Base-by-base conservation (phyloP, 2,888 invertebrate genomes). In the Drosophila helvetica region DNA sequence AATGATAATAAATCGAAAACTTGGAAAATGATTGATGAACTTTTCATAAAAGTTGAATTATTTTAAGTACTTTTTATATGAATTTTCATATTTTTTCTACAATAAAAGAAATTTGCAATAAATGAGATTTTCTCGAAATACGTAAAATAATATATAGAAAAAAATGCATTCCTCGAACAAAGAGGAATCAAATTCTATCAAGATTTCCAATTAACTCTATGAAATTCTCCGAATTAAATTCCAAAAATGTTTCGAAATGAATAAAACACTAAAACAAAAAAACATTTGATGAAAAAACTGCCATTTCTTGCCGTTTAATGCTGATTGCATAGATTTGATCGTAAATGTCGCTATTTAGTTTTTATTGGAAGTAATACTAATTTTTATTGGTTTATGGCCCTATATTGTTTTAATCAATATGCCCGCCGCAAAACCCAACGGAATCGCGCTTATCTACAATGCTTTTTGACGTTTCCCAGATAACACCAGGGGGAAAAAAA, bases 311-410 rank as follows among this genome's bases (percentile, higher is more conserved):
- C 50, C 64, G 65, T 74, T 75, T 79, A 88, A 88, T 86, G 86
- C 79, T 77, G 74, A 81, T 81, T 83, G 80, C 85, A 89, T 90
- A 89, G 90, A 89, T 89, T 89, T 89, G 81, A 82, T 78, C 81
- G 79, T 86, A 83, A 90, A 85, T 89, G 89, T 89, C 90, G 90
- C 89, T 88, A 78, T 90, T 89, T 80, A 78, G 80, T 74, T 88
- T 90, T 90, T 89, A 90, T 90, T 90, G 83, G 89, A 90, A 81
- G 89, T 88, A 86, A 90, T 88, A 82, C 83, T 81, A 87, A 87
- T 77, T 89, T 90, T 90, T 90, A 90, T 90, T 84, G 81, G 78
- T 81, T 89, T 82, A 90, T 81, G 79, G 83, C 87, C 64, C 69
- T 87, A 84, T 84, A 84, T 84, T 88, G 83, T 84, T 84, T 84